Evolutionary conservation across 2,888 invertebrate species (phyloP).

Genomic region (Eristalis arbustorum): DNA sequence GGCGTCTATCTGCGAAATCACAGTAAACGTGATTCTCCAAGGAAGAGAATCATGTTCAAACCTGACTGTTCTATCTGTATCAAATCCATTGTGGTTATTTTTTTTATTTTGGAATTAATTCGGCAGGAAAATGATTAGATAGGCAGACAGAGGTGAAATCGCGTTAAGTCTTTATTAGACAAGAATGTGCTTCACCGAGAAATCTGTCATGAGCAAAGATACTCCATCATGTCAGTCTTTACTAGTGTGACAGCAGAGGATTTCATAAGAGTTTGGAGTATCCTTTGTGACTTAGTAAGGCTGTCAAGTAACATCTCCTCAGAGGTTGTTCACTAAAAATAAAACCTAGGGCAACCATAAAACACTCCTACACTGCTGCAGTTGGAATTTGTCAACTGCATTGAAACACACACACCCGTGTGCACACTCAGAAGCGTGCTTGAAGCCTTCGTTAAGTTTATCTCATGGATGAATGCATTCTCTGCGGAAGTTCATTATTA

Average conservation of each 20-base stretch:
- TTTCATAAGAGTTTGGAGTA: not conserved
- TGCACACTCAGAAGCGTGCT: not conserved
- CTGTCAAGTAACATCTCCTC: slow-evolving; percentile 6
- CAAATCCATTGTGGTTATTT: not conserved
- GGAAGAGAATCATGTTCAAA: not conserved
- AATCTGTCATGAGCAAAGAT: not conserved
- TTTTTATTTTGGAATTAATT: no score
- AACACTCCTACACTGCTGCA: not conserved
- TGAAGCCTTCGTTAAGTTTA: slow-evolving; percentile 22
- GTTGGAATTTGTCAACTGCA: slow-evolving; percentile 34
- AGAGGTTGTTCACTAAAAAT: not conserved
- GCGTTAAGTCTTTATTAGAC: no score
- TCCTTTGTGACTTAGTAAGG: not conserved
- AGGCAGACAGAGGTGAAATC: not conserved
- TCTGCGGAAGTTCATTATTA: slow-evolving; percentile 49
- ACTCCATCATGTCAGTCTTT: no score
- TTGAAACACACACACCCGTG: not conserved
- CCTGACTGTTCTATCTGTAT: not conserved
- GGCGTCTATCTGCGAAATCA: no score
- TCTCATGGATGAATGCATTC: slow-evolving; percentile 44
- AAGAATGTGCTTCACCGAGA: not conserved
- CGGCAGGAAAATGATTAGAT: not conserved
- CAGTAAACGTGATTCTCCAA: not conserved
- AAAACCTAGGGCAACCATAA: not conserved
- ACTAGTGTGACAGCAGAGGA: not conserved